Conservation (phyloP, 2,797 vertebrate species). For the Arctocebus calabarensis region DNA sequence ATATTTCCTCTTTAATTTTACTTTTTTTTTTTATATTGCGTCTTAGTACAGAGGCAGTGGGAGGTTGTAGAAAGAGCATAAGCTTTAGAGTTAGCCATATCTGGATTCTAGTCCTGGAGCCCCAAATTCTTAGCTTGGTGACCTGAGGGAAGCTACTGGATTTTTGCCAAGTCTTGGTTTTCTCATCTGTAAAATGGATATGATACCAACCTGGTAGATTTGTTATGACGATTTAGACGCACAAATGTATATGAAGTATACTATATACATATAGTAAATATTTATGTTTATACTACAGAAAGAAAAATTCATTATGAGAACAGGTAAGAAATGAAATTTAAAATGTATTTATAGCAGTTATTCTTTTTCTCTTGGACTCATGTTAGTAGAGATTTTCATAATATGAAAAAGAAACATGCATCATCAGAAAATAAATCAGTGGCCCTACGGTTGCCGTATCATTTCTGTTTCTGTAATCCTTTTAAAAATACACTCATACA, state of each 20-base stretch:
- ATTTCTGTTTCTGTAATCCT: slow-evolving; percentile 5
- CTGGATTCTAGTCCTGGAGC: neutral
- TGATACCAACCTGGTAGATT: neutral
- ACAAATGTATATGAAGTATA: neutral
- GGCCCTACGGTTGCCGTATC: neutral
- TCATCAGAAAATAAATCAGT: slow-evolving; percentile 16
- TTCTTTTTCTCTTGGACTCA: neutral
- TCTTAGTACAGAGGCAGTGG: neutral
- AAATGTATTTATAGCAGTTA: neutral
- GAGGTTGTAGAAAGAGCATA: neutral
- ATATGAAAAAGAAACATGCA: slow-evolving; percentile 18
- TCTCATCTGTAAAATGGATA: neutral
- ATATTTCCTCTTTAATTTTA: slow-evolving; percentile 1
- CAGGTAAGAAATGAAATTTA: slow-evolving; percentile 17
- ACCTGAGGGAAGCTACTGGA: neutral
- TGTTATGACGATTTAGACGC: neutral
- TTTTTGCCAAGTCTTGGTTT: neutral
- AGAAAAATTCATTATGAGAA: neutral
- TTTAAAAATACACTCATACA: neutral
- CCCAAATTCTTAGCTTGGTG: slow-evolving; percentile 2
- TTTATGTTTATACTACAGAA: slow-evolving; percentile 14
- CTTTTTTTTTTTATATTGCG: neutral
- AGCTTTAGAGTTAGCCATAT: neutral
- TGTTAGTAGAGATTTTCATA: neutral
- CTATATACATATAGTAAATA: neutral